These are phyloP conservation scores for Sinohyriopsis cumingii DNA, from an alignment of 2,888 invertebrate genomes.

Conservation along the genomic window DNA sequence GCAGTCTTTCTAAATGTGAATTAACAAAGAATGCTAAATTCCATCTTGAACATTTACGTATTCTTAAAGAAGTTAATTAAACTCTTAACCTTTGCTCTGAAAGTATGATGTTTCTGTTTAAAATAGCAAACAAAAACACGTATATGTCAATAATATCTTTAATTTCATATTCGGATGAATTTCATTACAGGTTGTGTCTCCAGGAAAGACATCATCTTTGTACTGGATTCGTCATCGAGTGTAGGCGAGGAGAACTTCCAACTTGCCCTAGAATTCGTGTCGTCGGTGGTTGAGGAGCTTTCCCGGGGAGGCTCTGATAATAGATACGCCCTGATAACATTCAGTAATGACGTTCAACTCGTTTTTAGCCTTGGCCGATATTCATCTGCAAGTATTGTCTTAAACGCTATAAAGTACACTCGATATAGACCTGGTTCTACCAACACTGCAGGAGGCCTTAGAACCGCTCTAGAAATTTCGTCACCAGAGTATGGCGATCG, in stretches of 20 bases:
- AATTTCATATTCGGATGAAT: too few species aligned
- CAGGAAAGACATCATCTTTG: constrained; percentile 57
- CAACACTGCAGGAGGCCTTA: constrained; percentile 59
- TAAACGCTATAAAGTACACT: constrained; percentile 44
- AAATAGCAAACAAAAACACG: too few species aligned
- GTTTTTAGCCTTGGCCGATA: constrained; percentile 59
- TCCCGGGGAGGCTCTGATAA: constrained; percentile 44
- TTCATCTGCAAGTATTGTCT: constrained; percentile 24
- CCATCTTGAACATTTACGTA: too few species aligned
- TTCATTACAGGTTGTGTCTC: constrained; percentile 49
- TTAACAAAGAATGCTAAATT: too few species aligned
- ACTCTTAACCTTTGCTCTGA: too few species aligned
- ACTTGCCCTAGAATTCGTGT: constrained; percentile 45
- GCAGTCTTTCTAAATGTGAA: too few species aligned
- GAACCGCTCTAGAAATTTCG: constrained; percentile 45
- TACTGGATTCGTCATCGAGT: constrained; percentile 60
- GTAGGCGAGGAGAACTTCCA: constrained; percentile 53
- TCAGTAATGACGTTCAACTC: constrained; percentile 51
- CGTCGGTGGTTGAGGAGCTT: constrained; percentile 45
- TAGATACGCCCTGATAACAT: constrained; percentile 57
- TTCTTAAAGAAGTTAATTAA: too few species aligned
- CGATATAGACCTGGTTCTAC: constrained; percentile 58
- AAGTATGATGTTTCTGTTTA: too few species aligned
- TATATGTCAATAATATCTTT: too few species aligned
- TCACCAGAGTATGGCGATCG: constrained; percentile 45